Evolutionary conservation across 37 sponge, comb jelly and placozoan genomes (phyloP).

Genomic region (Chondrilla cf. caribensis): DNA sequence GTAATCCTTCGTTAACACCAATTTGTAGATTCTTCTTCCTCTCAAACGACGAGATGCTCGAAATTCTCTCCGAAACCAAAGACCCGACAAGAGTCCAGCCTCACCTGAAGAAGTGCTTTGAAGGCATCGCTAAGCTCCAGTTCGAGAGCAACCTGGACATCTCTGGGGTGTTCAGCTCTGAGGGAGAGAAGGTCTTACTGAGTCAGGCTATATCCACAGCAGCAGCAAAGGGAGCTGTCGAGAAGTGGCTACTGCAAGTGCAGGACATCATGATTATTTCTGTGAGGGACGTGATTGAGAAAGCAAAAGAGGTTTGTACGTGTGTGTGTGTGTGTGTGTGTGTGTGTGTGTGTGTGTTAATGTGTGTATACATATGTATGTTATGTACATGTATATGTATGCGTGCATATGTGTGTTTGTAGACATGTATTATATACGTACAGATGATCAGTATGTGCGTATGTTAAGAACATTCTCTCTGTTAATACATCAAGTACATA

Average conservation of each 20-base stretch:
- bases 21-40: constrained; percentile 98
- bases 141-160: constrained; percentile 91
- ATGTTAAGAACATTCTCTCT: background rate
- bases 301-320: constrained; percentile 68
- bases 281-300: constrained; percentile 78
- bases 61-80: constrained; percentile 99
- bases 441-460: background rate
- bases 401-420: background rate
- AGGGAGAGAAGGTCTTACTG: constrained; percentile 94
- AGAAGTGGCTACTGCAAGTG: constrained; percentile 98
- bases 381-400: background rate
- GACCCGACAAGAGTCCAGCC: constrained; percentile 98
- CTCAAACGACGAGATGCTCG: constrained; percentile 99
- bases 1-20: too few species aligned
- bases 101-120: constrained; percentile 99
- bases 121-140: constrained; percentile 87
- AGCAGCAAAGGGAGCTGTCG: constrained; percentile 94
- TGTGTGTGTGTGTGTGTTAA: constrained; percentile 9
- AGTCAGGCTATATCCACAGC: constrained; percentile 89
- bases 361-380: too few species aligned
- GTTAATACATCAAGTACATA: background rate
- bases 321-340: constrained; percentile 7
- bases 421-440: background rate
- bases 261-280: constrained; percentile 85
- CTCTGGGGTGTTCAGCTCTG: constrained; percentile 89